These are phyloP conservation scores for Monarcha castaneiventris DNA, from an alignment of 2,113 vertebrate species.

Conservation along the genomic window DNA sequence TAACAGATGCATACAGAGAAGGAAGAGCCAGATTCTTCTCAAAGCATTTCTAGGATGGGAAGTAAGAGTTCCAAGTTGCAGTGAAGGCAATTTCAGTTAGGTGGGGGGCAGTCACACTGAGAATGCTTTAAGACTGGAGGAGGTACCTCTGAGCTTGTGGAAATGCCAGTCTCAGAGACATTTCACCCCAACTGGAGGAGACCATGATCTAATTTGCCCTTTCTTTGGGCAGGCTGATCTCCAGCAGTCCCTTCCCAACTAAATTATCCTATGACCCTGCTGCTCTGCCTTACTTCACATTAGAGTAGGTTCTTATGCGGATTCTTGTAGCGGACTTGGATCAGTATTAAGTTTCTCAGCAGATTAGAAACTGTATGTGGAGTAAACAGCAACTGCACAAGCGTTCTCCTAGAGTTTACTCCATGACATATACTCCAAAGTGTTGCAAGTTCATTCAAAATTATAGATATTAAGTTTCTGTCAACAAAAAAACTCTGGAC, in stretches of 20 bases:
- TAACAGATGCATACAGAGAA: neutral
- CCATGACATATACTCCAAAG: neutral
- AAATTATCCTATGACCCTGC: neutral
- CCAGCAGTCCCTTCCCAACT: neutral
- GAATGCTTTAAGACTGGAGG: neutral
- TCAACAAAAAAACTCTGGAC: neutral
- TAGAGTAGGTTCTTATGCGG: neutral
- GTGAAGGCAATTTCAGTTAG: neutral
- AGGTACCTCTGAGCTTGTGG: neutral
- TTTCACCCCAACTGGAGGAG: neutral
- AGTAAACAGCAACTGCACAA: neutral
- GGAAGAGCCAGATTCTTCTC: neutral
- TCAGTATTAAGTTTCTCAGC: neutral
- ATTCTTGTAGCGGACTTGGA: neutral
- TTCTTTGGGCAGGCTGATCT: neutral
- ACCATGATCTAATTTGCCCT: neutral
- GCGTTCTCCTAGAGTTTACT: neutral
- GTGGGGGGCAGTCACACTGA: neutral
- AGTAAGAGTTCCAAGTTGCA: neutral
- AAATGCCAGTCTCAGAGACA: neutral
- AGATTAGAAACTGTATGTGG: neutral
- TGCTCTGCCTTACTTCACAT: neutral
- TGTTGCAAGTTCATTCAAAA: neutral
- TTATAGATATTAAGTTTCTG: neutral
- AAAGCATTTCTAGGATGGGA: neutral